phyloP scores from a whole-genome alignment of 2,888 invertebrate genomes.

The Formica aserva region DNA sequence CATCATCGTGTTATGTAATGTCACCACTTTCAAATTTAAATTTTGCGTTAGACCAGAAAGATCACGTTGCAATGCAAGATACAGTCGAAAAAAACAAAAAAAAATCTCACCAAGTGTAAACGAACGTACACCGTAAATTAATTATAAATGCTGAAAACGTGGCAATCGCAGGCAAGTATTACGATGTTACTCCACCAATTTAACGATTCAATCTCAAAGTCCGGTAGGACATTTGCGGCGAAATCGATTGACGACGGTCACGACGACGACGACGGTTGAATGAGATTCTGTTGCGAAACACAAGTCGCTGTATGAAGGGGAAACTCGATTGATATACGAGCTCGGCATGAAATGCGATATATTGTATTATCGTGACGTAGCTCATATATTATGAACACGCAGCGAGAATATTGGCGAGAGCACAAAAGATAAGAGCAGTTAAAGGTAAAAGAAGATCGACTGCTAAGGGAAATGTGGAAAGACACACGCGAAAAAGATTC shows the following conservation, averaged over 20 bases:
- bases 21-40: conserved; percentile 1
- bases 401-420: conserved; percentile 28
- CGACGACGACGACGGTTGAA: background rate
- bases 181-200: background rate
- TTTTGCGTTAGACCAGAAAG: background rate
- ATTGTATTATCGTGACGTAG: conserved; percentile 20
- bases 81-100: background rate
- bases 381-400: conserved; percentile 52
- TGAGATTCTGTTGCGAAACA: conserved; percentile 33
- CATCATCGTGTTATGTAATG: background rate
- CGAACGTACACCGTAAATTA: background rate
- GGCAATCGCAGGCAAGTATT: background rate
- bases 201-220: conserved; percentile 6
- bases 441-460: background rate
- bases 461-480: background rate
- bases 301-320: conserved; percentile 57
- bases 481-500: conserved; percentile 9
- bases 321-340: conserved; percentile 61
- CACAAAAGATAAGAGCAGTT: background rate
- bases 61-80: background rate
- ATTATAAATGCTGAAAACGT: background rate
- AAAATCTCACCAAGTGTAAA: background rate
- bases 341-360: conserved; percentile 58
- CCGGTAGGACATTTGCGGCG: background rate
- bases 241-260: background rate